These are phyloP conservation scores for Drosophila subquinaria DNA, from an alignment of 2,888 invertebrate species.

Conservation along the genomic window DNA sequence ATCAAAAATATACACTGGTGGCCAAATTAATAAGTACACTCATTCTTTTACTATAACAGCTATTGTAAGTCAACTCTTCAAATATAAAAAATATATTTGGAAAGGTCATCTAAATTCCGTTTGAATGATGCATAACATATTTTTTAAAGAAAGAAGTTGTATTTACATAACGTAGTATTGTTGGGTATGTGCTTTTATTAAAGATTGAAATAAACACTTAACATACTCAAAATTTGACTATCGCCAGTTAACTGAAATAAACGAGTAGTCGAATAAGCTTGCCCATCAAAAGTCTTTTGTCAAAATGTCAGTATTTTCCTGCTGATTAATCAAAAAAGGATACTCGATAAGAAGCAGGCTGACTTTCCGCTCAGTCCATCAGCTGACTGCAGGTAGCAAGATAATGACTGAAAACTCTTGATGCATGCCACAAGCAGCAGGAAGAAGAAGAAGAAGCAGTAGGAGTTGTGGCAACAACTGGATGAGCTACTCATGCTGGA, in stretches of 20 bases:
- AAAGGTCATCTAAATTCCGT: too few species aligned
- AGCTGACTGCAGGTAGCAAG: background rate
- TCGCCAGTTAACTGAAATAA: background rate
- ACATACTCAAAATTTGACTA: too few species aligned
- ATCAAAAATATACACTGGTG: too few species aligned
- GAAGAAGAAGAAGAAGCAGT: background rate
- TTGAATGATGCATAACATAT: too few species aligned
- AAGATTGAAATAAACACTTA: too few species aligned
- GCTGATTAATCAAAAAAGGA: constrained; percentile 10
- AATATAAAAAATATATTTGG: too few species aligned
- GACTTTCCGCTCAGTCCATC: background rate
- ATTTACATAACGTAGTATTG: too few species aligned
- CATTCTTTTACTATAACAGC: too few species aligned
- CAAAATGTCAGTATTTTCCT: constrained; percentile 5
- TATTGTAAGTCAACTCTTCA: too few species aligned
- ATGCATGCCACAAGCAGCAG: constrained; percentile 12
- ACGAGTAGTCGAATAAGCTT: background rate
- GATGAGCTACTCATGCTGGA: constrained; percentile 29
- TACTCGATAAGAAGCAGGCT: constrained; percentile 6
- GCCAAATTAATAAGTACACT: too few species aligned
- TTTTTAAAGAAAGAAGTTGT: too few species aligned
- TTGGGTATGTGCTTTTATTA: too few species aligned
- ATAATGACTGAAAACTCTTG: constrained; percentile 11
- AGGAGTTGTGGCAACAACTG: background rate
- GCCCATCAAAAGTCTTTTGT: background rate